phyloP scores from a whole-genome alignment of 2,888 invertebrate species.

The Tinea semifulvella region DNA sequence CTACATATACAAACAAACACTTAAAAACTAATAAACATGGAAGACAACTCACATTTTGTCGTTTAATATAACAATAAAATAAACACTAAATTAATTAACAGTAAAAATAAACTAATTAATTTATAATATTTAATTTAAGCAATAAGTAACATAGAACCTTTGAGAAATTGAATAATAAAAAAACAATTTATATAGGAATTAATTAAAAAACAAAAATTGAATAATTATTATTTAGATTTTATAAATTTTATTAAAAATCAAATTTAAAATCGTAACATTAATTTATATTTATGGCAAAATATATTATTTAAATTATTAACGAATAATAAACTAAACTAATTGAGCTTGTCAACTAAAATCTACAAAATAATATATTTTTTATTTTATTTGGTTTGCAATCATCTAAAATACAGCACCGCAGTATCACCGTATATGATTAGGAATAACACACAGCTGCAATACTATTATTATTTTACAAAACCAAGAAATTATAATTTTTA shows the following conservation, averaged over 20 bases:
- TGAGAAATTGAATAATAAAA: background rate
- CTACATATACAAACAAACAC: background rate
- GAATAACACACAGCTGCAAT: no score
- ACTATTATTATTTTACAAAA: no score
- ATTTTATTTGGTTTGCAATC: no score
- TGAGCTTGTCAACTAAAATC: no score
- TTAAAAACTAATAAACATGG: conserved; percentile 7
- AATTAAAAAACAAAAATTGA: conserved; percentile 18
- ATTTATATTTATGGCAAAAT: background rate
- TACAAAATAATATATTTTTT: no score
- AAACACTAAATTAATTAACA: conserved; percentile 6
- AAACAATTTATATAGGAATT: background rate
- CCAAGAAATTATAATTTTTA: no score
- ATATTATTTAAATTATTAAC: background rate
- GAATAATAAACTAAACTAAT: no score
- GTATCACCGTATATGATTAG: no score
- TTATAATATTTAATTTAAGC: conserved; percentile 19
- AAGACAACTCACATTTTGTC: conserved; percentile 11
- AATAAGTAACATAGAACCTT: conserved; percentile 19
- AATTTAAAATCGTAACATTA: background rate
- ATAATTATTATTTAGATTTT: no score
- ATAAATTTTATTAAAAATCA: no score
- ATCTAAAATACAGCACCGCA: no score
- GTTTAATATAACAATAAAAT: background rate
- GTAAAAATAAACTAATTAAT: conserved; percentile 24